Base-by-base conservation (phyloP, 2,888 invertebrate species). In the Heterodera filipjevi region DNA sequence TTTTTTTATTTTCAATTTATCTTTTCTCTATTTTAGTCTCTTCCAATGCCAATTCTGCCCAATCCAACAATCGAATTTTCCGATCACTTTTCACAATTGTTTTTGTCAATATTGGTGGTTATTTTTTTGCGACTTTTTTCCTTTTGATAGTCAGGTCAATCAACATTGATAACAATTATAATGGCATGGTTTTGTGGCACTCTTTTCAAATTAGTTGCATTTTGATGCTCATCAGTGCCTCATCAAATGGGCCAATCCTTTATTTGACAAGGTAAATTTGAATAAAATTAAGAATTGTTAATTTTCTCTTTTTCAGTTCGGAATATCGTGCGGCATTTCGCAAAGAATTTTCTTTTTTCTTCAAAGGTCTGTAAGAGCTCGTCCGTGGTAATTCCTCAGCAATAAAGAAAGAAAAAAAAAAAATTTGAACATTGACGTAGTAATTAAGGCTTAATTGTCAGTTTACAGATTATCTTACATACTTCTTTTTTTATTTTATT, bases 41-140 rank as follows among this genome's bases (percentile, higher is more conserved):
- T 53, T 53, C 53, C 39, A 53, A 53, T 6, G 16, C 22, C 19
- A 53, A 22, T 22, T 53, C 53, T 16, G 53, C 53, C 53, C 22
- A 53, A 22, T 53, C 22, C 53, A 53, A 53, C 53, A 53, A 53
- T 53, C 14, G 53, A 53, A 19, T 53, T 19, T 53, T 53, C 22
- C 53, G 53, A 6, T 53, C 53, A 53, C 53, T 53, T 53, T 53
- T 53, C 53, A 53, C 53, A 53, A 53, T 53, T 53, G 53, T 53
- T 16, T 12, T 16, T 16, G 53, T 53, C 19, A 53, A 53, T 53
- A 22, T 53, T 16, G 53, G 53, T 19, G 53, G 53, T 22, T 53
- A 53, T 53, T 22, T 53, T 16, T 19, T 53, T 16, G 14, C 19
- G 19, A 16, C 22, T 53, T 16, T 53, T 5, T 53, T 16, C 19